A percentile compares a stretch with the other conserved stretches of the same genome.
Evolutionary conservation across 2,888 invertebrate genomes (phyloP).

Genomic region (Amorpha juglandis): DNA sequence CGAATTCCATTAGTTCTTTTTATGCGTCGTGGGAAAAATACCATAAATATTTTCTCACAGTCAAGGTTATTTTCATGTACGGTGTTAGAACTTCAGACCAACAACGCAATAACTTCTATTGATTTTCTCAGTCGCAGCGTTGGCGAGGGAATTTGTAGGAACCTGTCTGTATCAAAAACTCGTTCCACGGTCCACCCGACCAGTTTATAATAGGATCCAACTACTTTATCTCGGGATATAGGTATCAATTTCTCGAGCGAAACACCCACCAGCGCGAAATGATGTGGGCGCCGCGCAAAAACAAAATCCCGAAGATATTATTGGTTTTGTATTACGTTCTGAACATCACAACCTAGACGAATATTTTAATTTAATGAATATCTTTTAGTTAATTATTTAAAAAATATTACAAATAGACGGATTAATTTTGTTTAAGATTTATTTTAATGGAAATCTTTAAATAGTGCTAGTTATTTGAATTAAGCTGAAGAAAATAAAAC

Average conservation of each 20-base stretch:
- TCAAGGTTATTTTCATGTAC: not conserved
- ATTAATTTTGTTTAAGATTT: not conserved
- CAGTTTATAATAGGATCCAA: slow-evolving; percentile 22
- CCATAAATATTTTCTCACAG: not conserved
- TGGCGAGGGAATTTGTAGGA: slow-evolving; percentile 3
- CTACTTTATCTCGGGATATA: slow-evolving; percentile 19
- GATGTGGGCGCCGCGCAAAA: slow-evolving; percentile 9
- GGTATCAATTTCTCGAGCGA: slow-evolving; percentile 16
- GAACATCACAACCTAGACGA: not conserved
- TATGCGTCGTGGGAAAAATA: not conserved
- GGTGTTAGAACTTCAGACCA: slow-evolving; percentile 1
- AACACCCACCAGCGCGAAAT: slow-evolving; percentile 14
- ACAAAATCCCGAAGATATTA: slow-evolving; percentile 11
- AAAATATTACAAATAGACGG: not conserved
- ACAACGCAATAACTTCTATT: slow-evolving; percentile 12
- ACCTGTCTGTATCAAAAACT: slow-evolving; percentile 17
- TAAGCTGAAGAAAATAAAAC: not conserved
- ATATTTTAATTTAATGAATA: not conserved
- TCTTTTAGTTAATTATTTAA: not conserved
- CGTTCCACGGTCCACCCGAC: slow-evolving; percentile 7
- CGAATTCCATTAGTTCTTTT: not conserved
- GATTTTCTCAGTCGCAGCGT: slow-evolving; percentile 3
- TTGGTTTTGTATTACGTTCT: not conserved
- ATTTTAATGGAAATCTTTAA: too few species aligned
- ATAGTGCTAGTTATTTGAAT: not conserved